Percentiles rank a stretch among this genome's conserved stretches.
Conservation (phyloP, 23 tunicate genomes). For the Clavelina lepadiformis region DNA sequence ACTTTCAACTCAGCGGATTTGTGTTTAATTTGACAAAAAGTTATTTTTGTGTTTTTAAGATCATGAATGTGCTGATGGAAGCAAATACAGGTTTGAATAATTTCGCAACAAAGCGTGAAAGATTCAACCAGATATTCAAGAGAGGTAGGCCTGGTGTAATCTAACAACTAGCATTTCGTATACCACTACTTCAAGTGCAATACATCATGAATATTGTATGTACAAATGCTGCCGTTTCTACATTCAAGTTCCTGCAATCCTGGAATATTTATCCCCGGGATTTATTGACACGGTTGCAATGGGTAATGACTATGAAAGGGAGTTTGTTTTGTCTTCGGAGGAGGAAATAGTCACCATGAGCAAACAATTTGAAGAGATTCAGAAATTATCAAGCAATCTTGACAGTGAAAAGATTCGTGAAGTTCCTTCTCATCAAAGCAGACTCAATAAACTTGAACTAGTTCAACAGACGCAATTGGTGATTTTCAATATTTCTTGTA, state of each 20-base stretch:
- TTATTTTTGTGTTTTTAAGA: no score
- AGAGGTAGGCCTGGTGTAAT: conserved; percentile 5
- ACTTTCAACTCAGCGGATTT: no score
- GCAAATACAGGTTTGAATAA: conserved; percentile 18
- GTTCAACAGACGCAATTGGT: conserved; percentile 34
- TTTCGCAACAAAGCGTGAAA: conserved; percentile 32
- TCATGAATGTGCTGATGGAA: conserved; percentile 15
- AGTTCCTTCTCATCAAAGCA: conserved; percentile 8
- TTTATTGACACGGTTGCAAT: conserved; percentile 29
- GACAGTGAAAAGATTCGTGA: conserved; percentile 22
- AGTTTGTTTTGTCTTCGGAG: conserved; percentile 31
- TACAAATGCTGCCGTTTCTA: no score
- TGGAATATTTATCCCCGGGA: conserved; percentile 40
- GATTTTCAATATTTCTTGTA: neutral
- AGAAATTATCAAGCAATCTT: conserved; percentile 13
- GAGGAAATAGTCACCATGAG: conserved; percentile 13
- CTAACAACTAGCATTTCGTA: neutral
- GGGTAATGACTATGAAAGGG: conserved; percentile 23
- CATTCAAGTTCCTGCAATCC: conserved; percentile 23
- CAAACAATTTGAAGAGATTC: conserved; percentile 37
- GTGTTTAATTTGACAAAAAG: no score
- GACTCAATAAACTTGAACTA: conserved; percentile 10
- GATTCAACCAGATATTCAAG: conserved; percentile 35
- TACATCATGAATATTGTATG: no score
- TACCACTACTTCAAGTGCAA: no score